These are phyloP conservation scores for Halcyon smyrnensis DNA, from an alignment of 2,797 vertebrate genomes.

Conservation along the genomic window DNA sequence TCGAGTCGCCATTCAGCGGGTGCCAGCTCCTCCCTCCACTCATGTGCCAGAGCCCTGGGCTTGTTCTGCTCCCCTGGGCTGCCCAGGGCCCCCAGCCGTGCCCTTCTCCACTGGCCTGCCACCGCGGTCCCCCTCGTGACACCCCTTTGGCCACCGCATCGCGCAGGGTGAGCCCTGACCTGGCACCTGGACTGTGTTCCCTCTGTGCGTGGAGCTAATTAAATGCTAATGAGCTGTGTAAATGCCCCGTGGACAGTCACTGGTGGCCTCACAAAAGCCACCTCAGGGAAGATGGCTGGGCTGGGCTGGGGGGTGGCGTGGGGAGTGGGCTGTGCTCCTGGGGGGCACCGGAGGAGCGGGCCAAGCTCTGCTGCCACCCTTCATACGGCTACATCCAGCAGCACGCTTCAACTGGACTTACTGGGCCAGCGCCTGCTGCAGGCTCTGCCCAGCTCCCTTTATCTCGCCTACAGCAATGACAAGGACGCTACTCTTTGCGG, in stretches of 20 bases:
- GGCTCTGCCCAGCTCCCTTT: constrained; percentile 13
- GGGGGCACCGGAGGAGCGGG: neutral
- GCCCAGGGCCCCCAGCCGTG: neutral
- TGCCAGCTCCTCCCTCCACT: constrained; percentile 7
- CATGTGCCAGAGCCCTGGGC: neutral
- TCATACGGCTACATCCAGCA: neutral
- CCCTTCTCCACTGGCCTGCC: neutral
- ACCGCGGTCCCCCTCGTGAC: neutral
- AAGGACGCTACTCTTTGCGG: constrained; percentile 44
- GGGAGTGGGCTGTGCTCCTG: neutral
- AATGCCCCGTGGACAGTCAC: neutral
- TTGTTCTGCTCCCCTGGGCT: neutral
- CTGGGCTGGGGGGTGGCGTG: neutral
- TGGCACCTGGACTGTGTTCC: neutral
- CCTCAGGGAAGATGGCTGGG: fast-evolving
- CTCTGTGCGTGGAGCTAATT: neutral
- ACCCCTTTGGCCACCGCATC: neutral
- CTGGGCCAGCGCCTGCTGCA: neutral
- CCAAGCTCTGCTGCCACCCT: neutral
- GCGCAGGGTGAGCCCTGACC: neutral
- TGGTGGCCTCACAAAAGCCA: neutral
- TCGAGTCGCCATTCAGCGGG: neutral
- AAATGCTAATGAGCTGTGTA: neutral
- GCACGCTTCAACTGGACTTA: neutral
- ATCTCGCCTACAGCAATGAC: neutral